Conservation (phyloP, 30 jellyfish, hydroid and myxozoan species). For the Sanderia malayensis region DNA sequence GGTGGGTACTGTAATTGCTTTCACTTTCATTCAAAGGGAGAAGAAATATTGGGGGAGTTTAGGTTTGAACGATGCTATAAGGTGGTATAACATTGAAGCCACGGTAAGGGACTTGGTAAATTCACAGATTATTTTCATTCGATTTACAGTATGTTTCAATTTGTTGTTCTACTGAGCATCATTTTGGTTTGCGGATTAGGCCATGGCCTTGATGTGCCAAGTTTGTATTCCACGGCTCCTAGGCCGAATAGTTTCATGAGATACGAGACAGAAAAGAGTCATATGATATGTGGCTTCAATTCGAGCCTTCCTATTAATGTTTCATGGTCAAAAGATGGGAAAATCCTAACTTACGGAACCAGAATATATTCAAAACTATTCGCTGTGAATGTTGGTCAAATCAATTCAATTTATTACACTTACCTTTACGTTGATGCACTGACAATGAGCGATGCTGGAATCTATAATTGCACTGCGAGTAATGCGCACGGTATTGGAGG, state of each 20-base stretch:
- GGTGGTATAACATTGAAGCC: too few relatives aligned
- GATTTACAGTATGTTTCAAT: too few relatives aligned
- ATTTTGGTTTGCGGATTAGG: not conserved
- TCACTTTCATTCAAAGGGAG: too few relatives aligned
- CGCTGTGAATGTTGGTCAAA: too few relatives aligned
- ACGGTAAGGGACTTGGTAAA: too few relatives aligned
- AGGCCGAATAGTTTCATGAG: not conserved
- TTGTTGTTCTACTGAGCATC: not conserved
- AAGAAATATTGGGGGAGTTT: too few relatives aligned
- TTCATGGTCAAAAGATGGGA: constrained; percentile 33
- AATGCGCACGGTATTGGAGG: constrained; percentile 9
- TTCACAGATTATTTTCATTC: not conserved
- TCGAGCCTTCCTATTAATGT: constrained; percentile 19
- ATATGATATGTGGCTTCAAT: constrained; percentile 13
- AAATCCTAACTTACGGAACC: not conserved
- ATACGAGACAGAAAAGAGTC: not conserved
- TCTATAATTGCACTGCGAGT: constrained; percentile 18
- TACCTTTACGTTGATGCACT: not conserved
- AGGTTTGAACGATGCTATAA: too few relatives aligned
- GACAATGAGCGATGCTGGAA: constrained; percentile 27
- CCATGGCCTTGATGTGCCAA: not conserved
- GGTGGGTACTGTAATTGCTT: too few relatives aligned
- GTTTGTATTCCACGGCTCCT: not conserved
- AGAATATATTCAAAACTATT: not conserved
- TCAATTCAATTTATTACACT: not conserved